These are phyloP conservation scores for Rhizomys pruinosus DNA, from an alignment of 2,113 vertebrate species.

Conservation along the genomic window DNA sequence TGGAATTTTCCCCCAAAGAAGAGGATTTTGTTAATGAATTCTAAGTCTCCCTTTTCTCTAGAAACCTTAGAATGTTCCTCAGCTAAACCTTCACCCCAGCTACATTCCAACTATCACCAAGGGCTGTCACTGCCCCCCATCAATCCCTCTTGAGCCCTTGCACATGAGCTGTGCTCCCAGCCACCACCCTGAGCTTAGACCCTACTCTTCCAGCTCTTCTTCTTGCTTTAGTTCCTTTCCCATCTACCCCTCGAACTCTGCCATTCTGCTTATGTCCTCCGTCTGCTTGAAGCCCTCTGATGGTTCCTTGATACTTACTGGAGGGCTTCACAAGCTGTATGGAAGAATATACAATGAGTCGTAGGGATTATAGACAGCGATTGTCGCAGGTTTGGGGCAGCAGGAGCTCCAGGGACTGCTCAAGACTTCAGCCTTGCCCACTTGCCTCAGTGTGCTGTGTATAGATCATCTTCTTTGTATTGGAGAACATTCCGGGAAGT, in stretches of 20 bases:
- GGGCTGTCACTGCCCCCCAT: neutral
- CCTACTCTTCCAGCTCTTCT: neutral
- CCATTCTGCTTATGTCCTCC: neutral
- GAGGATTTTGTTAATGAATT: conserved; percentile 57
- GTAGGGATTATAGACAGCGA: neutral
- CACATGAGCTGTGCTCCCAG: neutral
- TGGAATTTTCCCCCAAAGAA: conserved; percentile 21
- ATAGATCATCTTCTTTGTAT: neutral
- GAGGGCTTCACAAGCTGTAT: neutral
- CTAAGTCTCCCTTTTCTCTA: neutral
- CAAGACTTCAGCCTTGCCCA: neutral
- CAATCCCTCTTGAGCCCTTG: neutral
- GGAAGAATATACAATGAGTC: neutral
- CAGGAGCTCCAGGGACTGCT: neutral
- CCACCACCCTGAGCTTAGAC: neutral
- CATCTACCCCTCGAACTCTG: neutral
- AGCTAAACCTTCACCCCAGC: neutral
- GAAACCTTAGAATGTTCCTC: conserved; percentile 35
- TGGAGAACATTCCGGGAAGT: neutral
- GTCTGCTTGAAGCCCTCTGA: neutral
- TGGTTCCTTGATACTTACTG: neutral
- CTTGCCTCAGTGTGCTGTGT: neutral
- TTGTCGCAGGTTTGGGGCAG: neutral
- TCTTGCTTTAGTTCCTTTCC: neutral
- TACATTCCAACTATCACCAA: neutral